Evolutionary conservation across 2,797 vertebrate genomes (phyloP).

Genomic region (Pempheris klunzingeri): DNA sequence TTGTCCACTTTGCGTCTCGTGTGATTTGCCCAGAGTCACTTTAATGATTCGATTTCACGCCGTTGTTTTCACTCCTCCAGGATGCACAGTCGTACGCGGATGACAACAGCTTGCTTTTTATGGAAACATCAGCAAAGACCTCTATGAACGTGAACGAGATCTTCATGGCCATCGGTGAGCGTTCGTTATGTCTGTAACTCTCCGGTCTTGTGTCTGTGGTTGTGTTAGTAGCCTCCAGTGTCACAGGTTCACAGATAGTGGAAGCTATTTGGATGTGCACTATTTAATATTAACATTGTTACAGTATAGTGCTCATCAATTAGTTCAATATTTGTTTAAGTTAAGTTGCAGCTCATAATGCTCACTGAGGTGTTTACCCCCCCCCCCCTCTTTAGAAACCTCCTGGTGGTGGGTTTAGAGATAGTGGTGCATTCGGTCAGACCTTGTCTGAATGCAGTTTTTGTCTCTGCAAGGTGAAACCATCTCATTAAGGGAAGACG

Average conservation of each 20-base stretch:
- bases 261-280: neutral
- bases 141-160: constrained; percentile 99
- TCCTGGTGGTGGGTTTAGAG: neutral
- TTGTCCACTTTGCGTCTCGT: too few relatives aligned
- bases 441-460: too few relatives aligned
- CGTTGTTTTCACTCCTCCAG: constrained; percentile 76
- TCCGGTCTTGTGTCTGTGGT: too few relatives aligned
- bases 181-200: neutral
- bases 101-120: constrained; percentile 99
- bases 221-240: neutral
- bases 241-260: neutral
- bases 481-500: too few relatives aligned
- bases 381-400: neutral
- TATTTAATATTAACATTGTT: too few relatives aligned
- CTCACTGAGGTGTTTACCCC: neutral
- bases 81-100: constrained; percentile 98
- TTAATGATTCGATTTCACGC: constrained; percentile 30
- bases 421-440: too few relatives aligned
- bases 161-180: constrained; percentile 99
- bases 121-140: constrained; percentile 99
- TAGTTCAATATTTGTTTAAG: neutral
- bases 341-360: neutral
- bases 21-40: neutral
- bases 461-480: too few relatives aligned
- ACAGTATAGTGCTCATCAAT: neutral